Evolutionary conservation across 2,797 vertebrate species (phyloP), one percentile per base, ranked within the genome.

Genomic region (Fratercula arctica): DNA sequence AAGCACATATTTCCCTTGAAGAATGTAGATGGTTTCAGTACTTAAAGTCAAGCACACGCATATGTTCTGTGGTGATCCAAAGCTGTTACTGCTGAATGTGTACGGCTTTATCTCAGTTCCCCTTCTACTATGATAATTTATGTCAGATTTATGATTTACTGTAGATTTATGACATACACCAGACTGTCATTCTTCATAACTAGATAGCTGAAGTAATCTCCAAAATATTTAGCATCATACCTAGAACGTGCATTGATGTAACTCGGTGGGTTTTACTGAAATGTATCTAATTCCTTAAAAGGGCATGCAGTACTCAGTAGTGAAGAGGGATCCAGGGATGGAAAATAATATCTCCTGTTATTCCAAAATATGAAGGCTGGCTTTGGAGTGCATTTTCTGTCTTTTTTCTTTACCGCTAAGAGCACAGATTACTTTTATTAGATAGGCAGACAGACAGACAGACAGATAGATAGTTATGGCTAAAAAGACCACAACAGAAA

Each of bases 381-480:
- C 16, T 72, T 93, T 68, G 21, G n/a, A 89, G 48, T 75, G 46
- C 14, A 31, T 77, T 93, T 89, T 83, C 24, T 3, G 21, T 72
- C 29, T 48, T 83, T 4, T 53, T 90, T 89, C 72, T 96, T 85
- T 87, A 86, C 64, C 83, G 88, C 89, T 92, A 94, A 60, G 74
- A 85, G 75, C 84, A 93, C 91, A 93, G 76, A 85, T 88, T 92
- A 95, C 68, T 97, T 97, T 46, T 77, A 88, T 91, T 93, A 96
- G 54, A 67, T 85, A 85, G 78, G 54, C 95, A 97, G 96, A 41
- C 94, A 92, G 86, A 79, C 50, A 80, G 51, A 87, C 94, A 93
- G 93, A 95, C 74, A 89, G 94, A 96, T 82, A 95, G 88, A 93
- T 94, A 96, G 94, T 96, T 96, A 95, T 97, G 94, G 83, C 94